Evolutionary conservation across 1,140 invertebrate genomes (phyloP).

Genomic region (Chymomyza costata): DNA sequence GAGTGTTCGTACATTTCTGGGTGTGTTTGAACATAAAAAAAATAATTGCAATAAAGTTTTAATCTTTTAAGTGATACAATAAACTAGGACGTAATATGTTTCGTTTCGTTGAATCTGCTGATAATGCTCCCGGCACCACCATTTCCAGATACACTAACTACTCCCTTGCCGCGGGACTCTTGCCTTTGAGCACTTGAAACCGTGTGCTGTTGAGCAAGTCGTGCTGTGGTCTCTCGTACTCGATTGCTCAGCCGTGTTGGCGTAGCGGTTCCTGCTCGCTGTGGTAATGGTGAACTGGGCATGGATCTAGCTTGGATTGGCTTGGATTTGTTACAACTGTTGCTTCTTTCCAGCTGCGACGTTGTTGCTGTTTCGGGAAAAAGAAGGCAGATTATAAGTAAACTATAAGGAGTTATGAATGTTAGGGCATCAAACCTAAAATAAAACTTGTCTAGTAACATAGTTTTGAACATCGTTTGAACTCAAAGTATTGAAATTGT

Average conservation of each 20-base stretch:
- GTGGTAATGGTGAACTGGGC: slow-evolving; percentile 63
- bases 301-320: slow-evolving; percentile 54
- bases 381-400: slow-evolving; percentile 7
- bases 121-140: slow-evolving; percentile 50
- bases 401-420: neutral
- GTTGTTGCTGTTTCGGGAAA: slow-evolving; percentile 11
- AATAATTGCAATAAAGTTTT: slow-evolving; percentile 30
- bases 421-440: neutral
- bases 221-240: slow-evolving; percentile 64
- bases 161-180: slow-evolving; percentile 23
- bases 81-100: slow-evolving; percentile 65
- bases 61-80: slow-evolving; percentile 30
- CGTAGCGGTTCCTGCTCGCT: slow-evolving; percentile 50
- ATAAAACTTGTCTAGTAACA: too few relatives aligned
- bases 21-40: slow-evolving; percentile 21
- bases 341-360: slow-evolving; percentile 7
- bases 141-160: too few relatives aligned
- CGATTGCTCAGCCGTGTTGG: slow-evolving; percentile 69
- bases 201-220: slow-evolving; percentile 68
- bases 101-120: slow-evolving; percentile 66
- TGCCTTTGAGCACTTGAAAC: slow-evolving; percentile 52
- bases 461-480: too few relatives aligned
- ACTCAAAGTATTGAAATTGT: too few relatives aligned
- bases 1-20: slow-evolving; percentile 49
- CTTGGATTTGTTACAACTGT: slow-evolving; percentile 27